Evolutionary conservation across 2,113 vertebrate genomes (phyloP), one percentile per base, ranked within the genome.

Genomic region (Clarias magur): DNA sequence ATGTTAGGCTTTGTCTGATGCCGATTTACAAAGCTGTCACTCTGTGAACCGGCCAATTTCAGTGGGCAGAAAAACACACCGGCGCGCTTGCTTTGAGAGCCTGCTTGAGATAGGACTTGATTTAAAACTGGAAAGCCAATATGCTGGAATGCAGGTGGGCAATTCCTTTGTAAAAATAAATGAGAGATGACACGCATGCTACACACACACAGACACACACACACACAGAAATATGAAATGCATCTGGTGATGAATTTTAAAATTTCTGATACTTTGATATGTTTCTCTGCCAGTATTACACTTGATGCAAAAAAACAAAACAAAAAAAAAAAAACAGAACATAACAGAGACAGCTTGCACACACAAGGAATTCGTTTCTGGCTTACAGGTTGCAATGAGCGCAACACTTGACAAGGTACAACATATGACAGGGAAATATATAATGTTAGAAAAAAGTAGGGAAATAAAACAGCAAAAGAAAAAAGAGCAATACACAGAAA

Each of bases 161-260:
- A 87, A 85, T 87, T 89, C n/a, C 54, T 68, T 10, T 87, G 57
- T 38, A 48, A 84, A 88, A 83, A 82, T 85, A 89, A 82, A 80
- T 83, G 34, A 30, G 57, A 63, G 53, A 67, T 54, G 73, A 30
- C 80, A 88, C 48, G 63, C 42, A 68, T 83, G 48, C 48, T 8
- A 48, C 48, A 48, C 48, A 54, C 13, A 23, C 88, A 65, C 80
- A 85, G n/a, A 27, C 79, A 79, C 27, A 89, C 78, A 86, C 59
- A 13, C 57, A 72, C 21, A 72, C 68, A 38, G 5, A 73, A 67
- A 75, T 17, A 84, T 30, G 13, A 30, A 27, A 57, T 80, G 78
- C 17, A 25, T 9, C 70, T 72, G 63, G 3, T 10, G 65, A 9
- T 75, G 34, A 42, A 23, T 42, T 23, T 10, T 75, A 9, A 67